Conservation (phyloP, 2,888 invertebrate species). For the Chirona hameri region DNA sequence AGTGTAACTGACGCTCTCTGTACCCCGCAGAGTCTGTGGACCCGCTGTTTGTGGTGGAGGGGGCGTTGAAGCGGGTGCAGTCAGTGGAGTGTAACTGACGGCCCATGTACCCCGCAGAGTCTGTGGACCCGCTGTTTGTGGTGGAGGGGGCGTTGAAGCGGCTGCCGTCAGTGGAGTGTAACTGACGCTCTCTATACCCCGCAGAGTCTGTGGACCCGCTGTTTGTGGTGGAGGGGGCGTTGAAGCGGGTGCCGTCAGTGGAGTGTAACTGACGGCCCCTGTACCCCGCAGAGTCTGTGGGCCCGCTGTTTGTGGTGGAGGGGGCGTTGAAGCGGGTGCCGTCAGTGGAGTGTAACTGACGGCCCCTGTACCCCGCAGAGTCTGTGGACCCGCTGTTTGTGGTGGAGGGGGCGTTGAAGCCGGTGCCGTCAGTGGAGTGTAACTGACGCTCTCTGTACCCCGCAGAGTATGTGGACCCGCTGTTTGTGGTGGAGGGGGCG, state of each 20-base stretch:
- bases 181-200: neutral
- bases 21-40: constrained; percentile 34
- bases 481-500: constrained; percentile 35
- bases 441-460: no score
- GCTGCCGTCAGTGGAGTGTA: constrained; percentile 13
- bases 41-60: constrained; percentile 37
- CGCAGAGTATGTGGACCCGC: constrained; percentile 35
- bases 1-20: neutral
- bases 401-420: constrained; percentile 37
- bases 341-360: neutral
- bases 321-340: constrained; percentile 34
- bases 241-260: constrained; percentile 28
- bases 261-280: neutral
- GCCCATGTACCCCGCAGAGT: neutral
- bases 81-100: neutral
- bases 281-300: constrained; percentile 32
- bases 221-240: constrained; percentile 37
- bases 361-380: constrained; percentile 4
- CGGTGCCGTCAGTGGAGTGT: constrained; percentile 4
- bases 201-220: constrained; percentile 36
- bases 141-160: constrained; percentile 36
- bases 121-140: constrained; percentile 34
- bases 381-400: constrained; percentile 37
- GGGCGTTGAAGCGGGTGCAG: constrained; percentile 33
- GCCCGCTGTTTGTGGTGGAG: constrained; percentile 34